Evolutionary conservation across 2,888 invertebrate genomes (phyloP).

Genomic region (Hydraecia micacea): DNA sequence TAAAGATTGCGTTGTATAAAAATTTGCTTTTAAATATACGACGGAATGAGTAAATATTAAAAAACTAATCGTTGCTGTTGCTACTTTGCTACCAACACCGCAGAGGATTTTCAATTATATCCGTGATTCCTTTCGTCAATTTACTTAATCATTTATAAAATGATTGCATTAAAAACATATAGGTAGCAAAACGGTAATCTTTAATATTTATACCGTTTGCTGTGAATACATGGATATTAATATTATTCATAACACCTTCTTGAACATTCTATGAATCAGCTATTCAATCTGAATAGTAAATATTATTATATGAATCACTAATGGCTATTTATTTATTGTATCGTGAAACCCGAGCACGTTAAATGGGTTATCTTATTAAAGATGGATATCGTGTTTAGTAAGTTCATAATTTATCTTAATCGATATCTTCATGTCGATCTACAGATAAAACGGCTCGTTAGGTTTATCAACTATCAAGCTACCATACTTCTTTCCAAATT

Average conservation of each 20-base stretch:
- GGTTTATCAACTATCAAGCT: not conserved
- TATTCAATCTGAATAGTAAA: slow-evolving; percentile 43
- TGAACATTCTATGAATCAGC: slow-evolving; percentile 40
- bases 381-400: slow-evolving; percentile 25
- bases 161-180: not conserved
- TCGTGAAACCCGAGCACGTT: slow-evolving; percentile 29
- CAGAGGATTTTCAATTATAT: not conserved
- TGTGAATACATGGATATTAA: slow-evolving; percentile 8
- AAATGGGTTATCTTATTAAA: slow-evolving; percentile 41
- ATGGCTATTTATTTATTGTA: slow-evolving; percentile 50
- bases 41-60: not conserved
- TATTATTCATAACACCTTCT: slow-evolving; percentile 36
- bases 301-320: slow-evolving; percentile 49
- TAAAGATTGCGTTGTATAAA: slow-evolving; percentile 8
- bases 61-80: not conserved
- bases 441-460: slow-evolving; percentile 23
- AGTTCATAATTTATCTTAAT: slow-evolving; percentile 37
- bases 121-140: not conserved
- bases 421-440: slow-evolving; percentile 23
- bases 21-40: slow-evolving; percentile 7
- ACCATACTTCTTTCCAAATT: not conserved
- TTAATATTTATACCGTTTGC: slow-evolving; percentile 11
- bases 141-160: not conserved
- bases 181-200: slow-evolving; percentile 2
- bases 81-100: not conserved